Evolutionary conservation across 30 jellyfish, hydroid and myxozoan genomes (phyloP).

Genomic region (Aurelia aurita complex sp. Pacific): DNA sequence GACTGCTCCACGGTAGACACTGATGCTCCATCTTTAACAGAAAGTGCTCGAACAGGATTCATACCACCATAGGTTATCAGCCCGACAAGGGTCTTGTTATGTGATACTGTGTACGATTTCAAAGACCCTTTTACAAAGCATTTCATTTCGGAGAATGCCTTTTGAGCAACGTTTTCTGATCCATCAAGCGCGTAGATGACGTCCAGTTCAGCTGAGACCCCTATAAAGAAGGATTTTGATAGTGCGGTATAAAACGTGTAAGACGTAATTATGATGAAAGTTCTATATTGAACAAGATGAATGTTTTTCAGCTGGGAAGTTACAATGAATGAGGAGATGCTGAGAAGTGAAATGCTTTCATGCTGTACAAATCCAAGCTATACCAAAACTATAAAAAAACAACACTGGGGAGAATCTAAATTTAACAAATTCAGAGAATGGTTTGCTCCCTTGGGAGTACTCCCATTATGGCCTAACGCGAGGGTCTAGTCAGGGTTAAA

Average conservation of each 20-base stretch:
- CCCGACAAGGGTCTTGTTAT: slow-evolving; percentile 36
- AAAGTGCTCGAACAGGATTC: not conserved
- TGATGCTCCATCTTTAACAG: slow-evolving; percentile 3
- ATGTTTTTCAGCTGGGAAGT: too few relatives aligned
- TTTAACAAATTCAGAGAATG: too few relatives aligned
- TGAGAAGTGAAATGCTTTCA: too few relatives aligned
- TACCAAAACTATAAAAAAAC: too few relatives aligned
- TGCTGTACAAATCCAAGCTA: too few relatives aligned
- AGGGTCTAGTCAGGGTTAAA: too few relatives aligned
- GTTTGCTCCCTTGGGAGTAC: too few relatives aligned
- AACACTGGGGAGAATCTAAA: too few relatives aligned
- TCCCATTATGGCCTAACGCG: too few relatives aligned
- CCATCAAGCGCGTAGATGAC: slow-evolving; percentile 75
- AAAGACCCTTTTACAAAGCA: slow-evolving; percentile 29
- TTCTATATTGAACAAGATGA: too few relatives aligned
- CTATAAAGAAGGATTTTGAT: not conserved
- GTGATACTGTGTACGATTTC: slow-evolving; percentile 47
- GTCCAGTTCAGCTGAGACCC: slow-evolving; percentile 37
- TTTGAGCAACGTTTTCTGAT: slow-evolving; percentile 30
- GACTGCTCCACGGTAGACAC: not conserved
- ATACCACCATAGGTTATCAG: slow-evolving; percentile 25
- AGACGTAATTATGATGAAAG: too few relatives aligned
- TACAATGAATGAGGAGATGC: too few relatives aligned
- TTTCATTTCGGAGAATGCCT: slow-evolving; percentile 31
- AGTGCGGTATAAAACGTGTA: not conserved